Evolutionary conservation across 2,888 invertebrate species (phyloP).

Genomic region (Drosophila antonietae): DNA sequence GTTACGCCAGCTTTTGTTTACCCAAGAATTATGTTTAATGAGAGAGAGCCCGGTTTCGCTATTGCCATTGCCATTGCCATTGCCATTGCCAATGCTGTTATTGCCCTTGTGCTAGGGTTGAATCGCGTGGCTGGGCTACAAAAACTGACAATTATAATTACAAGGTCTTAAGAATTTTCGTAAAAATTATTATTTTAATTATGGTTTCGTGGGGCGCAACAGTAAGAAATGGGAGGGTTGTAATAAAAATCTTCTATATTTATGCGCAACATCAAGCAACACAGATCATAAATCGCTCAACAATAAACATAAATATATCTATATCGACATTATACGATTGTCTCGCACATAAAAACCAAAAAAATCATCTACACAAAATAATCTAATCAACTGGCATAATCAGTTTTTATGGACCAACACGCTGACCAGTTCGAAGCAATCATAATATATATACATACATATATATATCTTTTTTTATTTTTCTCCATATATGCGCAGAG

Average conservation of each 20-base stretch:
- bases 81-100: slow-evolving; percentile 11
- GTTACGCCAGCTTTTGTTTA: slow-evolving; percentile 75
- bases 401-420: slow-evolving; percentile 58
- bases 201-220: slow-evolving; percentile 47
- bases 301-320: slow-evolving; percentile 63
- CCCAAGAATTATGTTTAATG: slow-evolving; percentile 80
- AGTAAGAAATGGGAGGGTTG: slow-evolving; percentile 50
- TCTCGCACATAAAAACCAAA: slow-evolving; percentile 51
- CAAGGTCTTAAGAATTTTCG: slow-evolving; percentile 82
- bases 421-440: slow-evolving; percentile 48
- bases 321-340: slow-evolving; percentile 52
- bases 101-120: slow-evolving; percentile 47
- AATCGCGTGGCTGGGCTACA: slow-evolving; percentile 43
- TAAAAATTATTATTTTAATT: slow-evolving; percentile 84
- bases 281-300: slow-evolving; percentile 69
- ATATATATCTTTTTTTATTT: slow-evolving; percentile 46
- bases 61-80: slow-evolving; percentile 5
- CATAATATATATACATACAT: slow-evolving; percentile 35
- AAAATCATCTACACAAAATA: slow-evolving; percentile 45
- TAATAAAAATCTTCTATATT: slow-evolving; percentile 50
- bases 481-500: slow-evolving; percentile 21
- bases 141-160: slow-evolving; percentile 83
- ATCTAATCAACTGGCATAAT: slow-evolving; percentile 78
- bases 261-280: slow-evolving; percentile 39
- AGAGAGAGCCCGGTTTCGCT: slow-evolving; percentile 53